Base-by-base conservation (phyloP, 2,888 invertebrate genomes). In the Dicycla oo region DNA sequence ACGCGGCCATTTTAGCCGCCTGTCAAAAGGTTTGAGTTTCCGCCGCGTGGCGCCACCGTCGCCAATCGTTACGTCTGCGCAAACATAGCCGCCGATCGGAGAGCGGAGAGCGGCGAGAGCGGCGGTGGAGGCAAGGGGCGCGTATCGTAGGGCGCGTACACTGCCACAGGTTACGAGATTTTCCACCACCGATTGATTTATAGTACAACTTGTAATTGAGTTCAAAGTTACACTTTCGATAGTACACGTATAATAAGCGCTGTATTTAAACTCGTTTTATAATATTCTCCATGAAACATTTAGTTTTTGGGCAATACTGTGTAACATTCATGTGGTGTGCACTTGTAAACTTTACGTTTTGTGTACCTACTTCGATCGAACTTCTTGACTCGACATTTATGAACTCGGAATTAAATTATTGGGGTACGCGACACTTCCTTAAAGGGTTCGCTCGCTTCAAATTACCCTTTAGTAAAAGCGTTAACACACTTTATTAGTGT, bases 1-100 rank as follows among this genome's bases (percentile, higher is more conserved):
- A 93, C 93, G 93, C 95, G 91, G 95, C 95, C 95, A 95, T 96
- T 93, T 95, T 95, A 93, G 85, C 92, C 92, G 93, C 91, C 91
- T 95, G 94, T 95, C 95, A 95, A 92, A 92, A 84, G 87, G 87
- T 94, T 87, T 86, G 80, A 80, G 81, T 91, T 92, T 90, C 83
- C 86, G 78, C 92, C 94, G 91, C 89, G 88, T 84, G 91, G 94
- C 95, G 93, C 94, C 89, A 89, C 91, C 67, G 87, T 83, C 90
- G 91, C 78, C 87, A 88, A 89, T 91, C 91, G 89, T 92, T 93
- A 94, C 93, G 93, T 88, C 95, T 96, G 95, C 95, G 95, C 95
- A 91, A 90, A 92, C 91, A 92, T 90, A 92, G 88, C 87, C 86
- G 83, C 68, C 74, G 74, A 84, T 77, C 75, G 77, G 66, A 73